Evolutionary conservation across 1,140 invertebrate genomes (phyloP), one percentile per base, ranked within the genome.

Genomic region (Sipha flava): DNA sequence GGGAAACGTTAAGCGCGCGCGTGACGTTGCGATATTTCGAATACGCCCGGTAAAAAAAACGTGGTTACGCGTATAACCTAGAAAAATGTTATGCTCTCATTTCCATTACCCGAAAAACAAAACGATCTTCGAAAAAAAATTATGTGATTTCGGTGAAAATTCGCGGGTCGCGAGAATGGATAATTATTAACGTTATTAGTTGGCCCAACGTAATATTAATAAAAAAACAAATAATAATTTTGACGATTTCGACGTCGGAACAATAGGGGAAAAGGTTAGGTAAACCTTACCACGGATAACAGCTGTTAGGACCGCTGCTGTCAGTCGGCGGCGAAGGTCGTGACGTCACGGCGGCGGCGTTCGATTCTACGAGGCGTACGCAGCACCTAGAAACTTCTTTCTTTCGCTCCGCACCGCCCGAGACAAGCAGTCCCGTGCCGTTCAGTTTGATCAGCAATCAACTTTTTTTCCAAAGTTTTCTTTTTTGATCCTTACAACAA

Each of bases 11-110:
- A 12, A 1, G 43, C 14, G 43, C n/a, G 31, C 59, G 59, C 31
- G n/a, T n/a, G 31, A 62, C 62, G 34, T 37, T 66, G 31, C 62
- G 62, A 31, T 40, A 52, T 49, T 72, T 73, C 29, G n/a, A 73
- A 73, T 49, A 31, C 29, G 29, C 70, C 70, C 70, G 70, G 70
- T 29, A 73, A 73, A 73, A 52, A 52, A 4, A 49, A 31, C 40
- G 43, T 72, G 43, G 21, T 37, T 21, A 2, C 0, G 12, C 34
- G 31, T 1, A 29, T 73, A 73, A 73, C 70, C 70, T 73, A n/a
- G 29, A 73, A 73, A 73, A 34, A 4, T 70, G n/a, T n/a, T n/a
- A n/a, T n/a, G n/a, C n/a, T n/a, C n/a, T n/a, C n/a, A n/a, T n/a
- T n/a, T n/a, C n/a, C n/a, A n/a, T n/a, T n/a, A n/a, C n/a, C n/a